These are phyloP conservation scores for Xanthia icteritia DNA, from an alignment of 2,888 invertebrate species.

Conservation along the genomic window DNA sequence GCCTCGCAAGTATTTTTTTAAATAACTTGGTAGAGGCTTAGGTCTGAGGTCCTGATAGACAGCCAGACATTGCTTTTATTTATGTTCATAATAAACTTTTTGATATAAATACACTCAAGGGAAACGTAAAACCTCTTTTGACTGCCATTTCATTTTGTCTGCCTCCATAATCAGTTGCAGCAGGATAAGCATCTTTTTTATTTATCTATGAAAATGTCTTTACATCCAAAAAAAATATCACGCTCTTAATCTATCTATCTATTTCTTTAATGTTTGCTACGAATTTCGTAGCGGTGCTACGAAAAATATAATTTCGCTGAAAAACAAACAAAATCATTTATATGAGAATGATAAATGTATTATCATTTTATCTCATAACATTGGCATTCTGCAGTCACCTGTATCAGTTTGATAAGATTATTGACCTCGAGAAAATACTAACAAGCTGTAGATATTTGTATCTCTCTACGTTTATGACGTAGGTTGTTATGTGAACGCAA, in stretches of 20 bases:
- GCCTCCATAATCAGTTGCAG: background rate
- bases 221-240: background rate
- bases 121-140: background rate
- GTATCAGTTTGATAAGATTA: conserved; percentile 44
- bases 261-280: background rate
- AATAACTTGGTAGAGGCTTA: background rate
- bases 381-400: conserved; percentile 48
- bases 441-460: conserved; percentile 36
- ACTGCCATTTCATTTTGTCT: background rate
- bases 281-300: conserved; percentile 27
- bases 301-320: conserved; percentile 17
- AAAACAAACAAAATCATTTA: conserved; percentile 15
- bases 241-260: background rate
- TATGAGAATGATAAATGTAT: conserved; percentile 3
- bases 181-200: background rate
- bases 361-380: conserved; percentile 50
- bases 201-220: background rate
- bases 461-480: conserved; percentile 36
- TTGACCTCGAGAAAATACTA: conserved; percentile 33
- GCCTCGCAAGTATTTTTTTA: background rate
- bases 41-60: conserved; percentile 5
- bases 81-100: background rate
- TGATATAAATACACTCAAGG: background rate
- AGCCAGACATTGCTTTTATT: background rate
- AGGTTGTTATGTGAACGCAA: conserved; percentile 50